phyloP scores from a whole-genome alignment of 2,888 invertebrate genomes.

The Cantharis rufa region DNA sequence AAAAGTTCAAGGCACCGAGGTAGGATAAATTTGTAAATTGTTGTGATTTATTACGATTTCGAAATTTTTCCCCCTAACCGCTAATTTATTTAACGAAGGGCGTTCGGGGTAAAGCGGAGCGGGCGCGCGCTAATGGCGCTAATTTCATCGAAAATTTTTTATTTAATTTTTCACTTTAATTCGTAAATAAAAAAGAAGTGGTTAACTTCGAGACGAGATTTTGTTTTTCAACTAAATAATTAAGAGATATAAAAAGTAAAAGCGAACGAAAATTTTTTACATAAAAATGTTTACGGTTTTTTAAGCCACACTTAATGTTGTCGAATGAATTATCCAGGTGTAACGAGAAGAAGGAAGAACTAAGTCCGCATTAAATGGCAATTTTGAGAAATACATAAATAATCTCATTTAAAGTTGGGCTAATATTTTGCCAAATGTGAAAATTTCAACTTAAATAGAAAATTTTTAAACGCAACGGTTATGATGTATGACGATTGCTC shows the following conservation, averaged over 20 bases:
- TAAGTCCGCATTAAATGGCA: slow-evolving; percentile 46
- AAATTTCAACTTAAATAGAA: slow-evolving; percentile 2
- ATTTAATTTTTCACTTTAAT: neutral
- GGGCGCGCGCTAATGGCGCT: neutral
- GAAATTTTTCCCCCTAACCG: neutral
- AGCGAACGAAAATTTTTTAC: slow-evolving; percentile 29
- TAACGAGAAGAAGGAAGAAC: slow-evolving; percentile 25
- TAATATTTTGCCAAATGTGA: neutral
- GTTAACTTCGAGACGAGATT: slow-evolving; percentile 10
- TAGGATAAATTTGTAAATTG: slow-evolving; percentile 52
- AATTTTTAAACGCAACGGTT: neutral
- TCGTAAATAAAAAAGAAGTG: neutral
- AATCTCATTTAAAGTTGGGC: slow-evolving; percentile 37
- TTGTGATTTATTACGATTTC: neutral
- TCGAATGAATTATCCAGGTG: slow-evolving; percentile 51
- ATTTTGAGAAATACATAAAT: slow-evolving; percentile 38
- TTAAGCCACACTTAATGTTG: slow-evolving; percentile 51
- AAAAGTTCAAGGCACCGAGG: slow-evolving; percentile 96
- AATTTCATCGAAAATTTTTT: neutral
- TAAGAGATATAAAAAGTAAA: slow-evolving; percentile 17
- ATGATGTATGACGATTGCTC: slow-evolving; percentile 6
- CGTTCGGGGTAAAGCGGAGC: neutral
- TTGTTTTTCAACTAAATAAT: slow-evolving; percentile 18
- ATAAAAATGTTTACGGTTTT: slow-evolving; percentile 53
- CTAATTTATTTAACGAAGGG: neutral